Conservation (phyloP, 2,113 vertebrate species). For the Polyodon spathula region DNA sequence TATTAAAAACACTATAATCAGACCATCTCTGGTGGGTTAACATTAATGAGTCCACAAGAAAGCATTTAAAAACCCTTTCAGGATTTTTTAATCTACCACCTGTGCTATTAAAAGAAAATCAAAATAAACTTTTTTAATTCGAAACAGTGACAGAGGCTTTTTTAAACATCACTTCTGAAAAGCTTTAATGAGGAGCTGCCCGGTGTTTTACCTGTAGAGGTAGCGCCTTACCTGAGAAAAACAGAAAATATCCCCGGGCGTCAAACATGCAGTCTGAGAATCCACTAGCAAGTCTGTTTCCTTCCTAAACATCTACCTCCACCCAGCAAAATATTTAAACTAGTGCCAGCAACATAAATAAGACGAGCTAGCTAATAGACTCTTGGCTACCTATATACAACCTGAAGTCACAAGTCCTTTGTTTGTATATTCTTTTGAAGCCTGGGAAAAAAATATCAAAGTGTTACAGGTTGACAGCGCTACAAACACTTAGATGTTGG, state of each 20-base stretch:
- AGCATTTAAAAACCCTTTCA: conserved; percentile 15
- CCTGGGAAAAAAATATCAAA: conserved; percentile 80
- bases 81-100: conserved; percentile 15
- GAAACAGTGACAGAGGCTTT: neutral
- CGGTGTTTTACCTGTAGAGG: conserved; percentile 51
- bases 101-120: conserved; percentile 19
- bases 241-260: conserved; percentile 49
- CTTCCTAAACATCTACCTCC: conserved; percentile 40
- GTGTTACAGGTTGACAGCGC: conserved; percentile 68
- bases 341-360: conserved; percentile 57
- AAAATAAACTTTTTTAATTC: conserved; percentile 7
- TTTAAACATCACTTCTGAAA: conserved; percentile 12
- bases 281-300: conserved; percentile 54
- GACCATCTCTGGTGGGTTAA: conserved; percentile 1
- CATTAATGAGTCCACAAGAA: conserved; percentile 7
- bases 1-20: conserved; percentile 9
- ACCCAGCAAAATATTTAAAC: conserved; percentile 45
- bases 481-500: conserved; percentile 74
- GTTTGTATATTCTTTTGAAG: conserved; percentile 77
- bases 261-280: conserved; percentile 57
- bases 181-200: conserved; percentile 35
- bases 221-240: conserved; percentile 34
- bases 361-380: conserved; percentile 60
- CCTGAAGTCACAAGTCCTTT: conserved; percentile 67
- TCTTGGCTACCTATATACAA: conserved; percentile 46